Evolutionary conservation across 2,113 vertebrate genomes (phyloP), one percentile per base, ranked within the genome.

Genomic region (Martes martes): DNA sequence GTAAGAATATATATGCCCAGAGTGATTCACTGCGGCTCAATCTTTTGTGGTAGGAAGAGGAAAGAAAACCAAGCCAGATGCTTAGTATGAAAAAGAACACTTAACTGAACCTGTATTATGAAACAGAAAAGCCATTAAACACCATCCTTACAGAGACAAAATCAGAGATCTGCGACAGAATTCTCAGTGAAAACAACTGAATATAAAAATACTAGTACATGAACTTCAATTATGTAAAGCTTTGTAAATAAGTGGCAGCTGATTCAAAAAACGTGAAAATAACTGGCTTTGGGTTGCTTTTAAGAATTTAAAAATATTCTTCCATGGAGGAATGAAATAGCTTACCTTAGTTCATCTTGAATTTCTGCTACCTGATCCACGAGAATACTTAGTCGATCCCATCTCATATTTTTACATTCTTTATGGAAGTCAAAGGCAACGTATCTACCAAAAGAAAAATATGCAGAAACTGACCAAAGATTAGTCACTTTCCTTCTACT

Each of bases 381-480:
- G 86, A 99, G 97, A 95, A 99, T 99, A 93, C 99, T 99, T 4
- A 99, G 99, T 2, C 99, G 99, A 95, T 99, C 99, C 99, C 99
- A 99, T 83, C 99, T 99, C 99, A 99, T 99, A 33, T 98, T 99
- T 96, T 99, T 99, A 98, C 99, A 99, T 97, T 99, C 99, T 97
- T 99, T 99, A 96, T 99, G 99, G 98, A 99, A 99, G 98, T 99
- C 99, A 98, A 99, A 99, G 0, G 99, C 99, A 93, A 99, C 16
- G 0, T 99, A 99, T 85, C 99, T 99, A 97, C 78, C 85, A 74
- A 86, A 96, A 65, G 95, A 76, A 96, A 96, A 98, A 80, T 9
- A 92, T 16, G 84, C 19, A 96, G 91, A 84, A 94, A 91, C 7
- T 36, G 42, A 71, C n/a, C 63, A 45, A 47, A 50, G 65, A 78